Base-by-base conservation (phyloP, 2,888 invertebrate species). In the Platycheirus albimanus region DNA sequence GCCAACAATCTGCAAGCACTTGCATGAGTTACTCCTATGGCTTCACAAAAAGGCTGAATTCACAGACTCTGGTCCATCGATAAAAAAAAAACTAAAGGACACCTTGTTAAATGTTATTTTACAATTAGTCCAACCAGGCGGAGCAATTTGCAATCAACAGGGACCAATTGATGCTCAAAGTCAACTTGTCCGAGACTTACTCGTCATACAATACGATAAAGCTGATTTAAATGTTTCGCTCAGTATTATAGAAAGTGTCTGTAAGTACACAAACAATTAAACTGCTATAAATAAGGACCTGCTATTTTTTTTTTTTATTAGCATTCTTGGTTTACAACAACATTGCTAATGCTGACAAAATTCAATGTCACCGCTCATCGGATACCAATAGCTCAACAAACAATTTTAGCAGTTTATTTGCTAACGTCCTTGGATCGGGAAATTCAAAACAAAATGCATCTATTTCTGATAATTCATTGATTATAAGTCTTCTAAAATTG, bases 161-260 rank as follows among this genome's bases (percentile, higher is more conserved):
- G 93, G 94, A 81, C 95, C 96, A 78, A 90, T 96, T 87, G 94
- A 96, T 93, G 94, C 96, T 64, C 94, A 96, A 88, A 95, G 94
- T 88, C 94, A 94, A 88, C 92, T 95, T 71, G 91, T 95, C 24
- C 94, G 94, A 58, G 93, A 94, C 54, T 90, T 96, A 80, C 91
- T 94, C 11, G 93, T 93, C 87, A 92, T 90, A 86, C 90, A 90
- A 86, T 95, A 94, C 87, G 92, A 93, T 17, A 93, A 94, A 85
- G 93, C 94, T 7, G 95, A 96, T 88, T 91, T 95, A 38, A 93
- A 93, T 85, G 94, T 94, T 80, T 94, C 94, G 0, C 93, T 95
- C 89, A 95, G 94, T 87, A 94, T 95, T 67, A 93, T 95, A 15
- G 95, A 95, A 88, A 94, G 94, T 87, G 94, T 95, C 86, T 94